phyloP scores from a whole-genome alignment of 2,888 invertebrate genomes.

The Ophion slaviceki region DNA sequence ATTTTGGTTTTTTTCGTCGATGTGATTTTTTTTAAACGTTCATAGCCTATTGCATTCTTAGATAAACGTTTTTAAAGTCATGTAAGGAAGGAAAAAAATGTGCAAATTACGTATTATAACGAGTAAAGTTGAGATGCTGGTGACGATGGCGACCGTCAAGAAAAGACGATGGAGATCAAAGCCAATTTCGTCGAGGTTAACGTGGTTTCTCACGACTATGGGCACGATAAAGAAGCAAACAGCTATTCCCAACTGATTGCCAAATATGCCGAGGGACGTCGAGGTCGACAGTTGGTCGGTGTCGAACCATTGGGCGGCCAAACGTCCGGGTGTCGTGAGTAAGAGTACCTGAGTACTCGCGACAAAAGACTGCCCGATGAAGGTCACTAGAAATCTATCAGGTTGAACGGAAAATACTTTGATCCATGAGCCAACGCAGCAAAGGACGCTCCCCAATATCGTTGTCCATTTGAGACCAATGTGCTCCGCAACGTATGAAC shows the following conservation, averaged over 20 bases:
- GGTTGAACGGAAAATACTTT: constrained; percentile 87
- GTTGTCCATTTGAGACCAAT: constrained; percentile 85
- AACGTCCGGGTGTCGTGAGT: constrained; percentile 87
- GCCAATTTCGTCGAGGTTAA: constrained; percentile 84
- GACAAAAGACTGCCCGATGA: constrained; percentile 87
- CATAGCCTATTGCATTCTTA: too few species aligned
- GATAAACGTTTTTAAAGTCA: too few species aligned
- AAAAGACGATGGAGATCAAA: constrained; percentile 78
- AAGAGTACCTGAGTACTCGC: constrained; percentile 85
- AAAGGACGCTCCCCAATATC: constrained; percentile 85
- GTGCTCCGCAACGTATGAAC: constrained; percentile 81
- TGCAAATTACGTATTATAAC: constrained; percentile 84
- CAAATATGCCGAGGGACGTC: constrained; percentile 90
- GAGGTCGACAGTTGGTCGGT: constrained; percentile 87
- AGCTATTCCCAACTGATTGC: constrained; percentile 90
- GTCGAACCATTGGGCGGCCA: constrained; percentile 90
- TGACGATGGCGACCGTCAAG: constrained; percentile 80
- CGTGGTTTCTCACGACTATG: constrained; percentile 84
- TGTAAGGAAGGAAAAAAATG: background rate
- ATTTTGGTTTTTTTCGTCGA: too few species aligned
- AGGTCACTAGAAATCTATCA: constrained; percentile 86
- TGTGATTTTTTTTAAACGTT: too few species aligned
- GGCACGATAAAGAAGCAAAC: constrained; percentile 89
- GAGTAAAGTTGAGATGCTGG: constrained; percentile 85
- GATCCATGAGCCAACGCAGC: constrained; percentile 86